Base-by-base conservation (phyloP, 2,888 invertebrate species). In the Tetranychus piercei region DNA sequence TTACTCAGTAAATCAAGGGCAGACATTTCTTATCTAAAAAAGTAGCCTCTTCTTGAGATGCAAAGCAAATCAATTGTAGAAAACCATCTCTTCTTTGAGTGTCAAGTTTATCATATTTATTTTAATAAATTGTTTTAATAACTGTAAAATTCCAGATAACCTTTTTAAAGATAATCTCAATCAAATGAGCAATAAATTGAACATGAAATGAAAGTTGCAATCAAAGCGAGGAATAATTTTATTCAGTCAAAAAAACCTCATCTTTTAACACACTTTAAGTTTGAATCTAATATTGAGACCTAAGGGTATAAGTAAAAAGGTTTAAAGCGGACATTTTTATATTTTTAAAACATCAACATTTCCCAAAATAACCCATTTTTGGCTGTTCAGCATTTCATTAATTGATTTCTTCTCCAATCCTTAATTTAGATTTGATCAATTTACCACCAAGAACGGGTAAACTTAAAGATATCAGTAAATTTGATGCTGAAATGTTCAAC, bases 401-500 rank as follows among this genome's bases (percentile, higher is more conserved):
- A 69, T 69, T 69, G n/a, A 11, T 9, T 6, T 11, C 20, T 23
- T 23, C 20, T 22, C 23, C 20, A n/a, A 23, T 67, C 22, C 8
- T 67, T 11, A 20, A 18, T 69, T 11, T 22, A 69, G 69, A 69
- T 20, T 23, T 69, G 22, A 69, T 69, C 20, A 69, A 69, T 18
- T 82, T 93, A 74, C 92, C 93, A 43, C 86, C 87, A 72, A 86
- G 92, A 76, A 87, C 87, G 73, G 79, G 79, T n/a, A 75, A 75
- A 84, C 83, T 93, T 43, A 92, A 92, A 82, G 88, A 91, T 78
- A 82, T 94, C 79, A 83, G 86, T 77, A 87, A 87, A 79, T 93
- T 93, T 82, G 94, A 94, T 82, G 90, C 92, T 44, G 88, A 90
- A 44, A 92, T 91, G 82, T 94, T 94, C 83, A 90, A 91, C 69